phyloP scores from a whole-genome alignment of 2,797 vertebrate genomes.

The Melanotaenia parkinsoni region DNA sequence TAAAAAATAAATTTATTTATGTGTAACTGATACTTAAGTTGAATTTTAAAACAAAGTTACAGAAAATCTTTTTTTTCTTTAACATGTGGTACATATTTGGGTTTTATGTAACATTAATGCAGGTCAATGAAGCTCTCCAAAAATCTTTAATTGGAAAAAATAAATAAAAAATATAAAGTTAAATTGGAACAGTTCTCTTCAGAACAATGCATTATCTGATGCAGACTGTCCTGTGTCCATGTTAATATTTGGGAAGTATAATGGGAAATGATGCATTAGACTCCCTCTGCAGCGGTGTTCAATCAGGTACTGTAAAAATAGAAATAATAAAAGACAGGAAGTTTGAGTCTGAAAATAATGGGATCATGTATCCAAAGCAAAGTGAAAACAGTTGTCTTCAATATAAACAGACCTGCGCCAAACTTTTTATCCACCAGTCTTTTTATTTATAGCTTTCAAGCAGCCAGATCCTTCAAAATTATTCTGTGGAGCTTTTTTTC shows the following conservation, averaged over 20 bases:
- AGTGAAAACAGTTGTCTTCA: slow-evolving; percentile 32
- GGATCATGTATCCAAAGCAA: slow-evolving; percentile 54
- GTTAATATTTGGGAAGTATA: slow-evolving; percentile 17
- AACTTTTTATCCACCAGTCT: background rate
- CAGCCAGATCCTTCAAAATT: background rate
- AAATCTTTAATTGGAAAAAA: background rate
- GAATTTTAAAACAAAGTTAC: background rate
- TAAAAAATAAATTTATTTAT: too few relatives aligned
- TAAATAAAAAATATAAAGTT: slow-evolving; percentile 12
- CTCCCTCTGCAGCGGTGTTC: slow-evolving; percentile 8
- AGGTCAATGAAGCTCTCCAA: background rate
- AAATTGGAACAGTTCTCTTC: slow-evolving; percentile 19
- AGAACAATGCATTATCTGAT: slow-evolving; percentile 37
- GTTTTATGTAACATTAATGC: background rate
- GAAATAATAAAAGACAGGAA: slow-evolving; percentile 52
- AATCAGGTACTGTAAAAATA: slow-evolving; percentile 53
- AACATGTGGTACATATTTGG: background rate
- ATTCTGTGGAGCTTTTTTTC: background rate
- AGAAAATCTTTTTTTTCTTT: background rate
- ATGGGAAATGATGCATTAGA: slow-evolving; percentile 47
- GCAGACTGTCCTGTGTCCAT: slow-evolving; percentile 17
- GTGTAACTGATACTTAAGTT: too few relatives aligned
- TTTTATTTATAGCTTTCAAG: background rate
- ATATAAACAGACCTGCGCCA: background rate
- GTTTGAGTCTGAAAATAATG: slow-evolving; percentile 38